phyloP scores from a whole-genome alignment of 2,797 vertebrate species.

The Heliangelus exortis region DNA sequence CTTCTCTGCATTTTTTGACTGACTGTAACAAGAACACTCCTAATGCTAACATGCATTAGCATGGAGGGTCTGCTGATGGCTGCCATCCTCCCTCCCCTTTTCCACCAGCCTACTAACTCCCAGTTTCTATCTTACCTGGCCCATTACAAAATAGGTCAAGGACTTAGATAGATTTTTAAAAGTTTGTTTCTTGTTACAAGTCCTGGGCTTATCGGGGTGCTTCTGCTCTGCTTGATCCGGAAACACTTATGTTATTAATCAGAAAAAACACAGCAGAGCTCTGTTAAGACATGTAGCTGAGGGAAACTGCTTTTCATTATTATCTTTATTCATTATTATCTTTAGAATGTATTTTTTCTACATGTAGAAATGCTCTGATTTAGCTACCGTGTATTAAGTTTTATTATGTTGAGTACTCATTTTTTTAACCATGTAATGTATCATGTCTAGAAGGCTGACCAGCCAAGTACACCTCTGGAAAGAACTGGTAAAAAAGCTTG shows the following conservation, averaged over 20 bases:
- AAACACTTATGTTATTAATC: not conserved
- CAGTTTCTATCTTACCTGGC: not conserved
- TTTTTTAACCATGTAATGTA: accelerated
- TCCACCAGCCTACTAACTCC: not conserved
- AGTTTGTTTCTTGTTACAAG: not conserved
- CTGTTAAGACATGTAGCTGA: not conserved
- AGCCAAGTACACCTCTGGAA: not conserved
- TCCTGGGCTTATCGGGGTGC: not conserved
- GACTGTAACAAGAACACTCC: not conserved
- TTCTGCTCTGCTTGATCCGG: not conserved
- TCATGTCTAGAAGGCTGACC: not conserved
- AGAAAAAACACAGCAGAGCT: not conserved
- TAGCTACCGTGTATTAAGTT: not conserved
- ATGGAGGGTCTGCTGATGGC: not conserved
- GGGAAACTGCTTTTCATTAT: not conserved
- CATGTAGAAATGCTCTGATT: not conserved
- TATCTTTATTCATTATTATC: too few relatives aligned
- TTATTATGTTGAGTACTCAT: not conserved
- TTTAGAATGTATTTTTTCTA: not conserved
- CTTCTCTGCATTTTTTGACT: not conserved
- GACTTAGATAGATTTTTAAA: not conserved
- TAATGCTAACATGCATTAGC: not conserved
- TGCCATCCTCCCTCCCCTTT: not conserved
- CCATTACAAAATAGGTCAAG: not conserved
- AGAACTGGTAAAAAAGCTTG: not conserved